phyloP scores from a whole-genome alignment of 2,797 vertebrate species.

The Podarcis siculus region DNA sequence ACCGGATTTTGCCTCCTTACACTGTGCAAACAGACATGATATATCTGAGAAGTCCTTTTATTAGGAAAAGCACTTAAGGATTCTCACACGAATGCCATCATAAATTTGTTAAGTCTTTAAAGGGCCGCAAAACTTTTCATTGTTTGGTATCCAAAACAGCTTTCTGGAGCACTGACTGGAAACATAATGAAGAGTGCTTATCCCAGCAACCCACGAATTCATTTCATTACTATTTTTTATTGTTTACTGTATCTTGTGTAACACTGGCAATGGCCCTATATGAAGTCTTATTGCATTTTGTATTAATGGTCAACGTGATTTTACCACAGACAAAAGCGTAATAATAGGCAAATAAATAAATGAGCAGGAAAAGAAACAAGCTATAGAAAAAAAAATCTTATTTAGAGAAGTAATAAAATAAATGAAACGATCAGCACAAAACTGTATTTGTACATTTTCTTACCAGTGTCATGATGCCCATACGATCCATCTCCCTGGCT shows the following conservation, averaged over 20 bases:
- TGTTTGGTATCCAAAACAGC: not conserved
- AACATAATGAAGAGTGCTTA: conserved; percentile 1
- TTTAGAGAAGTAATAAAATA: not conserved
- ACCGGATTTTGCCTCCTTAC: not conserved
- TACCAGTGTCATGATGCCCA: conserved; percentile 99
- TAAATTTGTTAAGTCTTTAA: not conserved
- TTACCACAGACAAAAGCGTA: not conserved
- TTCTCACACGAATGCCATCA: not conserved
- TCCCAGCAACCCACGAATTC: not conserved
- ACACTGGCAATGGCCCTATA: not conserved
- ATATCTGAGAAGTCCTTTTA: not conserved
- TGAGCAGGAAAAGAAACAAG: conserved; percentile 15
- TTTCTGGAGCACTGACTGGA: not conserved
- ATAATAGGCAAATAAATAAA: not conserved
- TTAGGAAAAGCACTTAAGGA: not conserved
- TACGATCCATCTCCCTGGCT: conserved; percentile 95
- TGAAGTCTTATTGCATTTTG: not conserved
- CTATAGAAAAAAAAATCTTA: not conserved
- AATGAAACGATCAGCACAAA: conserved; percentile 25
- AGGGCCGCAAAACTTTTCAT: not conserved
- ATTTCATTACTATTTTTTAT: not conserved
- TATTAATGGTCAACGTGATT: not conserved
- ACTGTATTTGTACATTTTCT: conserved; percentile 11
- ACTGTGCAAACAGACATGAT: not conserved
- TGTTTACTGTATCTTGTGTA: not conserved